Percentiles rank a stretch among this genome's conserved stretches.
These are phyloP conservation scores for Andrena minutula DNA, from an alignment of 2,888 invertebrate species.

Conservation along the genomic window DNA sequence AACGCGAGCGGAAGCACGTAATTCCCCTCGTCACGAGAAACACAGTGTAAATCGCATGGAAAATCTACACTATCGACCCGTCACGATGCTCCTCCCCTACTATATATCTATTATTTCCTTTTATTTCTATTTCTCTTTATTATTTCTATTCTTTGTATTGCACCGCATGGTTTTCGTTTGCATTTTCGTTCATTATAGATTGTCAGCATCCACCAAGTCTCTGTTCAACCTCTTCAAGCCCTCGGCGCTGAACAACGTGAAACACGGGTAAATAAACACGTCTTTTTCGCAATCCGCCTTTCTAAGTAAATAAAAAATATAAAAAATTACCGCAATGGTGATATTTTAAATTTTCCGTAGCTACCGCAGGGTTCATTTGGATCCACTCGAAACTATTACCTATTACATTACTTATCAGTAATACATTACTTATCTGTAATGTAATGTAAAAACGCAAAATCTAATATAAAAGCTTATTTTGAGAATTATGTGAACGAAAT, in stretches of 20 bases:
- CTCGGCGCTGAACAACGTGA: conserved; percentile 82
- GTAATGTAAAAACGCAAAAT: too few species aligned
- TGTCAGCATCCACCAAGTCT: conserved; percentile 85
- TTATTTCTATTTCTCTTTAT: background rate
- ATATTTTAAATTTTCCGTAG: too few species aligned
- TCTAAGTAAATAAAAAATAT: background rate
- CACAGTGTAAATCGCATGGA: conserved; percentile 33
- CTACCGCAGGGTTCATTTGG: too few species aligned
- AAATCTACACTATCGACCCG: conserved; percentile 34
- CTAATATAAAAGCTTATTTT: too few species aligned
- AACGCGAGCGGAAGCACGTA: conserved; percentile 51
- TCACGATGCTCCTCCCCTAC: background rate
- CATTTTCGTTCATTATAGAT: conserved; percentile 83
- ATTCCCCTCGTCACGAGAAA: conserved; percentile 25
- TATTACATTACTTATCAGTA: too few species aligned
- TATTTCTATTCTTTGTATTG: conserved; percentile 64
- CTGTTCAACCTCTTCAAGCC: conserved; percentile 85
- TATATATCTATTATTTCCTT: background rate
- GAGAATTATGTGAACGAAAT: too few species aligned
- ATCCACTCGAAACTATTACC: too few species aligned
- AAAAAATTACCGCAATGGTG: too few species aligned
- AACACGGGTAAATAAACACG: conserved; percentile 84
- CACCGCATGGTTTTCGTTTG: conserved; percentile 82
- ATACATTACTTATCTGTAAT: too few species aligned
- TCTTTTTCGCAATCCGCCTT: conserved; percentile 30